Percentiles rank a stretch among this genome's conserved stretches.
phyloP scores from a whole-genome alignment of 1,140 invertebrate genomes.

The Drosophila orosa region DNA sequence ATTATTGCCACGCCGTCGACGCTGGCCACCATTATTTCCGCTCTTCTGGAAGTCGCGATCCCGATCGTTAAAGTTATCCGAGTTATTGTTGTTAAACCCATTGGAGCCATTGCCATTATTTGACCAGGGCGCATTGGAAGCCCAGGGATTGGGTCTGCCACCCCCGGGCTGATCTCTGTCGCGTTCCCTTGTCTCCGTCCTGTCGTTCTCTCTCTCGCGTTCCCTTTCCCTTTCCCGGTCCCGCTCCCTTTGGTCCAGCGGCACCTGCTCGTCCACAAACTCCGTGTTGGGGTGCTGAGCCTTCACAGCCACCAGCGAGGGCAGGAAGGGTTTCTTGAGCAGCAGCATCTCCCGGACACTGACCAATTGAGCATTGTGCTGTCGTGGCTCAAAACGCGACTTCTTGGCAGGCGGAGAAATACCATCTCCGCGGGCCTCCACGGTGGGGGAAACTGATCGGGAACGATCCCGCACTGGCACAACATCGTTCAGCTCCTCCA shows the following conservation, averaged over 20 bases:
- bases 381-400: slow-evolving; percentile 68
- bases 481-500: slow-evolving; percentile 91
- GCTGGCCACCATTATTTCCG: slow-evolving; percentile 50
- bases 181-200: slow-evolving; percentile 20
- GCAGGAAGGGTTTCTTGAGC: slow-evolving; percentile 75
- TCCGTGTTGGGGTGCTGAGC: slow-evolving; percentile 69
- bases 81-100: slow-evolving; percentile 67
- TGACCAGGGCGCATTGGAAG: slow-evolving; percentile 60
- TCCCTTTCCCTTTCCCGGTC: slow-evolving; percentile 24
- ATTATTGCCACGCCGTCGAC: slow-evolving; percentile 71
- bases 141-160: slow-evolving; percentile 73
- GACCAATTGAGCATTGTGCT: slow-evolving; percentile 80
- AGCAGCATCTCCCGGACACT: slow-evolving; percentile 71
- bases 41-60: slow-evolving; percentile 61
- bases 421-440: slow-evolving; percentile 61
- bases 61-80: slow-evolving; percentile 58
- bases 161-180: slow-evolving; percentile 24
- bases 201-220: slow-evolving; percentile 26
- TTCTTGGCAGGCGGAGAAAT: slow-evolving; percentile 74
- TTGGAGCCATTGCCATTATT: slow-evolving; percentile 66
- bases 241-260: slow-evolving; percentile 55
- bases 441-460: slow-evolving; percentile 84
- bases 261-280: slow-evolving; percentile 61
- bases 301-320: slow-evolving; percentile 67
- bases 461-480: slow-evolving; percentile 85